These are phyloP conservation scores for Lepidurus arcticus DNA, from an alignment of 1,140 invertebrate species.

Conservation along the genomic window DNA sequence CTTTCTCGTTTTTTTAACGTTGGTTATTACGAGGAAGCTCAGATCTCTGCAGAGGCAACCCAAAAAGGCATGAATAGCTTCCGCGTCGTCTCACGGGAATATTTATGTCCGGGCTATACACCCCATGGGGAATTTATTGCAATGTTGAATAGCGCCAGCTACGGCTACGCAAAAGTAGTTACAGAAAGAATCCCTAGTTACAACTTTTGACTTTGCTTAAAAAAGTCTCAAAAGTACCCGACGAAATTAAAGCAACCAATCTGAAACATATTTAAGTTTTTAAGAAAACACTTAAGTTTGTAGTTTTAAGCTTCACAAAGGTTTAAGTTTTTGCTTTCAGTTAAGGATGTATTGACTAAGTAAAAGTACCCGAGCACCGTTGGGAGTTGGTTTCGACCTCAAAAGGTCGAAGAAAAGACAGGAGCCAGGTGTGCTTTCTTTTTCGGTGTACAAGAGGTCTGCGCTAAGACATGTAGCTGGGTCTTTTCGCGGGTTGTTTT, in stretches of 20 bases:
- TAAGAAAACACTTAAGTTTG: too few species aligned
- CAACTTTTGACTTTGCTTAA: background rate
- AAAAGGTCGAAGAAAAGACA: background rate
- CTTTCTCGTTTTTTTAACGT: background rate
- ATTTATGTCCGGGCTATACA: conserved; percentile 10
- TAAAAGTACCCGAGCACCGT: background rate
- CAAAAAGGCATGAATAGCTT: conserved; percentile 14
- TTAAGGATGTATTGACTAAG: too few species aligned
- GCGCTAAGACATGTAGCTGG: background rate
- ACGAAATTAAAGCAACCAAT: too few species aligned
- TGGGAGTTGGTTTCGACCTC: background rate
- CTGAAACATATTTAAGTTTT: too few species aligned
- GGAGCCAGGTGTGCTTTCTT: background rate
- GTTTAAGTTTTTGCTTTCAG: too few species aligned
- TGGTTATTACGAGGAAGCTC: background rate
- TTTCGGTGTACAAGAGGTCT: background rate
- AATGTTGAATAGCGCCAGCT: conserved; percentile 14
- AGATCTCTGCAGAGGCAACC: background rate
- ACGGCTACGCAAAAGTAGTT: background rate
- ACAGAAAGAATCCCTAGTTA: background rate
- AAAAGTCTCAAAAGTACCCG: background rate
- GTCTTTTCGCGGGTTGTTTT: conserved; percentile 14
- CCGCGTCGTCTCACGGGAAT: conserved; percentile 2
- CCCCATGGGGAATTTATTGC: conserved; percentile 1
- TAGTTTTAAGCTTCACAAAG: too few species aligned